A percentile compares a stretch with the other conserved stretches of the same genome.
Evolutionary conservation across 2,113 vertebrate species (phyloP).

Genomic region (Rhinolophus ferrumequinum): DNA sequence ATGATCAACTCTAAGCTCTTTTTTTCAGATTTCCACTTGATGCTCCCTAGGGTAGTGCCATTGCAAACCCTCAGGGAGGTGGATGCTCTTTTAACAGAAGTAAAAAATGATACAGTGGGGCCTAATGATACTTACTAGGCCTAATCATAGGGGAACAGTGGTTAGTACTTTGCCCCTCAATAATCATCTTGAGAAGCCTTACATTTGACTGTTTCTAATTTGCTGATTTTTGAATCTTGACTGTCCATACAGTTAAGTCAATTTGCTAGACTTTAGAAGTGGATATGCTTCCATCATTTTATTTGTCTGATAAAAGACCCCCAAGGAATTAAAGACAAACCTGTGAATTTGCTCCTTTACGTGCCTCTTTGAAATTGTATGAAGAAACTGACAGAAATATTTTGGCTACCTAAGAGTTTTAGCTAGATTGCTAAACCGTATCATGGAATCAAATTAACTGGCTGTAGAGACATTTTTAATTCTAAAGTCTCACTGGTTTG

Average conservation of each 20-base stretch:
- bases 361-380: background rate
- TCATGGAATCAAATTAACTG: background rate
- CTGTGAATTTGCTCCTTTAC: background rate
- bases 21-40: background rate
- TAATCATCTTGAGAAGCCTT: background rate
- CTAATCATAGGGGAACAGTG: background rate
- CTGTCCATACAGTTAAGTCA: background rate
- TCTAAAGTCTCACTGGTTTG: background rate
- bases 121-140: background rate
- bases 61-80: background rate
- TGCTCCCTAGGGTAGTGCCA: background rate
- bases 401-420: background rate
- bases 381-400: background rate
- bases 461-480: background rate
- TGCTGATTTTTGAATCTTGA: background rate
- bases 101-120: background rate
- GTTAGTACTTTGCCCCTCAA: background rate
- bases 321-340: background rate
- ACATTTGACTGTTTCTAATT: background rate
- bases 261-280: background rate
- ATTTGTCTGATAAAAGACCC: background rate
- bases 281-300: background rate
- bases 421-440: background rate
- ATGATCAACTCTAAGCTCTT: background rate
- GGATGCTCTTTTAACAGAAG: background rate